Percentiles rank a stretch among this genome's conserved stretches.
Evolutionary conservation across 2,797 vertebrate species (phyloP).

Genomic region (Poecilia gillii): DNA sequence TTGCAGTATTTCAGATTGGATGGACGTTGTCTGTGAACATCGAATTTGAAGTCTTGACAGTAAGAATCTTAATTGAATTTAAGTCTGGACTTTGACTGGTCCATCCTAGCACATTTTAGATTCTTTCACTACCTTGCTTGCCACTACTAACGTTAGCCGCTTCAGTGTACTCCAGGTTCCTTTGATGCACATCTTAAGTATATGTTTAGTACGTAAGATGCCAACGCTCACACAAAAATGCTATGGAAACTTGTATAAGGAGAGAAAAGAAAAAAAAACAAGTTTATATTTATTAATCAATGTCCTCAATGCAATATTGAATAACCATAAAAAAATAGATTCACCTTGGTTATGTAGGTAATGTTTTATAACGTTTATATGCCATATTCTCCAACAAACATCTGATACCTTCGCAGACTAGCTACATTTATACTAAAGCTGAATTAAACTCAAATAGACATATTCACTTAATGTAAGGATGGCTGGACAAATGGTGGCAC

Average conservation of each 20-base stretch:
- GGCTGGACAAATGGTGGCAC: neutral
- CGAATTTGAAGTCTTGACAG: neutral
- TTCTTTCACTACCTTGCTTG: neutral
- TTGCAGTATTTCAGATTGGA: neutral
- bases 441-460: neutral
- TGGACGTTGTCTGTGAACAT: neutral
- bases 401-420: neutral
- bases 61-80: neutral
- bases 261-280: neutral
- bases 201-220: neutral
- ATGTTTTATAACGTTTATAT: neutral
- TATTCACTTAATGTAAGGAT: neutral
- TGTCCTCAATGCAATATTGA: neutral
- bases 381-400: neutral
- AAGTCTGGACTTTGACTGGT: neutral
- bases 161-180: neutral
- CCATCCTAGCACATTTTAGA: neutral
- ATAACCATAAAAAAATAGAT: neutral
- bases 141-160: neutral
- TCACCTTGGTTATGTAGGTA: neutral
- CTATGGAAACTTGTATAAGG: neutral
- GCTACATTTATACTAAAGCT: neutral
- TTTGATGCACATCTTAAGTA: neutral
- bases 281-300: neutral
- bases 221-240: neutral